These are phyloP conservation scores for Epinotia brunnichana DNA, from an alignment of 2,888 invertebrate genomes.

Conservation along the genomic window DNA sequence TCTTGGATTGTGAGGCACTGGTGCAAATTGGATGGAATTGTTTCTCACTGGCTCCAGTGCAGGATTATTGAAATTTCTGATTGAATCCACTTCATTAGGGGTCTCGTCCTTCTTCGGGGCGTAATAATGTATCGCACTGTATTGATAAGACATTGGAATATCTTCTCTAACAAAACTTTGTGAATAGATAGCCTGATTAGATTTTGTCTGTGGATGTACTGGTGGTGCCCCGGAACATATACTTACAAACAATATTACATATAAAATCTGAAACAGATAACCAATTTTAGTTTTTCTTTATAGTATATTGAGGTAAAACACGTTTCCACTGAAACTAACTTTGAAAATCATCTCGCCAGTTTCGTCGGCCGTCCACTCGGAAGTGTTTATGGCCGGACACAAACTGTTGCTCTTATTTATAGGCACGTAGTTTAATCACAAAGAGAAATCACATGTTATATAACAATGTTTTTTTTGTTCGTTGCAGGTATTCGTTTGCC, in stretches of 20 bases:
- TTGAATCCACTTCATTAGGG: background rate
- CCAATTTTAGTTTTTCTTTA: background rate
- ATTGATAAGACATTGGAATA: conserved; percentile 54
- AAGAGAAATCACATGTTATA: conserved; percentile 59
- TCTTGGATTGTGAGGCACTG: background rate
- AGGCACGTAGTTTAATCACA: conserved; percentile 54
- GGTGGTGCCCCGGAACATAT: conserved; percentile 45
- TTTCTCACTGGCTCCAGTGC: conserved; percentile 17
- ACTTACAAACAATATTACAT: conserved; percentile 46
- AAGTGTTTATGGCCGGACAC: conserved; percentile 55
- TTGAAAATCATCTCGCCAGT: conserved; percentile 52
- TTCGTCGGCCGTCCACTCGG: conserved; percentile 49
- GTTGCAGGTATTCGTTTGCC: conserved; percentile 51
- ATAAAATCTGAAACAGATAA: conserved; percentile 51
- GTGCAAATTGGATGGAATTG: conserved; percentile 14
- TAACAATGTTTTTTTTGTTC: conserved; percentile 55
- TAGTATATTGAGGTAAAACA: background rate
- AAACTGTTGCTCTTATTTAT: conserved; percentile 57
- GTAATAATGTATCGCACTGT: conserved; percentile 50
- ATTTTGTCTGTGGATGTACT: conserved; percentile 26
- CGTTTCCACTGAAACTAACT: conserved; percentile 52
- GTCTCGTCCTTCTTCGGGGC: conserved; percentile 36
- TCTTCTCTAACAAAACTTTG: conserved; percentile 54
- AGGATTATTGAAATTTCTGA: conserved; percentile 1
- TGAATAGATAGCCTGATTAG: conserved; percentile 51